Conservation (phyloP, 2,888 invertebrate genomes). For the Podotricha telesiphe region DNA sequence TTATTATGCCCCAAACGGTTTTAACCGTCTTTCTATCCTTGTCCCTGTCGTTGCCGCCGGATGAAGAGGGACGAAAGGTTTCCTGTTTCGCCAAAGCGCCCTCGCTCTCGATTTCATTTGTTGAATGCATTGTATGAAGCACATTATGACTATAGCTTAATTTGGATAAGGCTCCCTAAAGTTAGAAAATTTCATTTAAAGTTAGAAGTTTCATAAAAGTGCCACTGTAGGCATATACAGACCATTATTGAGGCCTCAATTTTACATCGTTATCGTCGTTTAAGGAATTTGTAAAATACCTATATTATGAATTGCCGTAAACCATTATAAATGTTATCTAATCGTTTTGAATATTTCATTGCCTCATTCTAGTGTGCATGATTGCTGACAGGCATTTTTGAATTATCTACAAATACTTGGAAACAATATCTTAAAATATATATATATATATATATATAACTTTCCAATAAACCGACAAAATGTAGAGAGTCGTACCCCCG, state of each 20-base stretch:
- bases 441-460: too few species aligned
- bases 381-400: not conserved
- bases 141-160: not conserved
- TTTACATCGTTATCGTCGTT: constrained; percentile 24
- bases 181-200: not conserved
- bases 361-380: not conserved
- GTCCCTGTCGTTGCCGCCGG: constrained; percentile 61
- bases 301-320: constrained; percentile 26
- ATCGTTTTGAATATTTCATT: constrained; percentile 26
- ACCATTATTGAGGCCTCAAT: constrained; percentile 20
- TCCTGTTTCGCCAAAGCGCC: constrained; percentile 66
- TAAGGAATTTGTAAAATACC: constrained; percentile 21
- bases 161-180: not conserved
- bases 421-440: not conserved
- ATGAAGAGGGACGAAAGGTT: constrained; percentile 57
- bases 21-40: constrained; percentile 70
- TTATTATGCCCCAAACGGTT: constrained; percentile 74
- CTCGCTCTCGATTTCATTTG: constrained; percentile 58
- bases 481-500: not conserved
- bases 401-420: constrained; percentile 8
- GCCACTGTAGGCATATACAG: too few species aligned
- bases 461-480: not conserved
- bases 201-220: too few species aligned
- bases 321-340: constrained; percentile 30
- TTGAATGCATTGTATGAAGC: constrained; percentile 22